These are phyloP conservation scores for Bugulina stolonifera DNA, from an alignment of 2,888 invertebrate species.

Conservation along the genomic window DNA sequence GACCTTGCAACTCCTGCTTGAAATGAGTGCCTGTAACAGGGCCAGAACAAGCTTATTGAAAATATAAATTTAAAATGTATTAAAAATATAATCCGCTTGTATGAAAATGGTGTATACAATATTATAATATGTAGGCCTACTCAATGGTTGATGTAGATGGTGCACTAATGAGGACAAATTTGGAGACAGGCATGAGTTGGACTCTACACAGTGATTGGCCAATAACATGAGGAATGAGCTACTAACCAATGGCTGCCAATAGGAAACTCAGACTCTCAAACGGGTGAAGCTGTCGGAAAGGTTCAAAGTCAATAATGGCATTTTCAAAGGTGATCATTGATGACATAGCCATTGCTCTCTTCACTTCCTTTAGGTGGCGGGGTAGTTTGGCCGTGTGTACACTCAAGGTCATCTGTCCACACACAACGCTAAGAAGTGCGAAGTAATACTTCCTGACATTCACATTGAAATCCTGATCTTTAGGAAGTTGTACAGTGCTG, in stretches of 20 bases:
- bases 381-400: conserved; percentile 81
- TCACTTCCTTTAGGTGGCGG: conserved; percentile 69
- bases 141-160: no score
- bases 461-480: background rate
- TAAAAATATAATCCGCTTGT: no score
- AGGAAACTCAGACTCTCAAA: conserved; percentile 18
- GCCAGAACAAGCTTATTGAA: background rate
- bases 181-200: no score
- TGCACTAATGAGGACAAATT: no score
- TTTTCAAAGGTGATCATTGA: conserved; percentile 87
- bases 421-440: background rate
- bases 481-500: background rate
- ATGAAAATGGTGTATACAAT: no score
- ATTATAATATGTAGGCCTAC: no score
- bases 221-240: background rate
- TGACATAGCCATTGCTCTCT: conserved; percentile 77
- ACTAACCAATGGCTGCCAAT: background rate
- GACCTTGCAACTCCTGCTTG: conserved; percentile 77
- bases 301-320: conserved; percentile 74
- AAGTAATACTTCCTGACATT: conserved; percentile 21
- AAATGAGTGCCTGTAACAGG: conserved; percentile 6
- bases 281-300: conserved; percentile 2
- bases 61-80: no score
- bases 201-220: no score
- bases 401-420: conserved; percentile 72